phyloP scores from a whole-genome alignment of 2,888 invertebrate genomes.

The Corbicula japonica region DNA sequence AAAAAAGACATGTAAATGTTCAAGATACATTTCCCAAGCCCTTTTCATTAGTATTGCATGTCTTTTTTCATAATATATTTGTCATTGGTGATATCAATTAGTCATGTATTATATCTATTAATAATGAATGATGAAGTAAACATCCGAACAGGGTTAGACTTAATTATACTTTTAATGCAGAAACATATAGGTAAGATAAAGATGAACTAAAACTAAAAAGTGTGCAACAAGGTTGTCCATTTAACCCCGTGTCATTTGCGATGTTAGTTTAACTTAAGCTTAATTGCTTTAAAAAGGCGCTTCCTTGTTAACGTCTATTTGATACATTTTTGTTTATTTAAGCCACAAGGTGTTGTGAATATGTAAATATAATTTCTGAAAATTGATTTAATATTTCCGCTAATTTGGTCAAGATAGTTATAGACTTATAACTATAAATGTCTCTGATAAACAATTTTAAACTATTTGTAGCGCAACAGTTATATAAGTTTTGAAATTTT shows the following conservation, averaged over 20 bases:
- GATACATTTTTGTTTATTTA: slow-evolving; percentile 48
- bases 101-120: too few species aligned
- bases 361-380: too few species aligned
- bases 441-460: too few species aligned
- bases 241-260: background rate
- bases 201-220: background rate
- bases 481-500: too few species aligned
- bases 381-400: too few species aligned
- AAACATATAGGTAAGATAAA: too few species aligned
- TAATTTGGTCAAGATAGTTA: too few species aligned
- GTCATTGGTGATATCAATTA: too few species aligned
- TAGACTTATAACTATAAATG: too few species aligned
- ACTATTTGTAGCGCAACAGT: too few species aligned
- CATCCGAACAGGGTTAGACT: background rate
- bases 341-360: too few species aligned
- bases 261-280: background rate
- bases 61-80: background rate
- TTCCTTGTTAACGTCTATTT: slow-evolving; percentile 25
- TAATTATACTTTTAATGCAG: too few species aligned
- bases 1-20: slow-evolving; percentile 21
- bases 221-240: background rate
- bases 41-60: slow-evolving; percentile 26
- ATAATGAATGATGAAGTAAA: background rate
- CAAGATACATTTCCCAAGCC: slow-evolving; percentile 5
- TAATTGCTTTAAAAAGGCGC: background rate